Conservation (phyloP, 2,888 invertebrate species). For the Drosophila crucigera region DNA sequence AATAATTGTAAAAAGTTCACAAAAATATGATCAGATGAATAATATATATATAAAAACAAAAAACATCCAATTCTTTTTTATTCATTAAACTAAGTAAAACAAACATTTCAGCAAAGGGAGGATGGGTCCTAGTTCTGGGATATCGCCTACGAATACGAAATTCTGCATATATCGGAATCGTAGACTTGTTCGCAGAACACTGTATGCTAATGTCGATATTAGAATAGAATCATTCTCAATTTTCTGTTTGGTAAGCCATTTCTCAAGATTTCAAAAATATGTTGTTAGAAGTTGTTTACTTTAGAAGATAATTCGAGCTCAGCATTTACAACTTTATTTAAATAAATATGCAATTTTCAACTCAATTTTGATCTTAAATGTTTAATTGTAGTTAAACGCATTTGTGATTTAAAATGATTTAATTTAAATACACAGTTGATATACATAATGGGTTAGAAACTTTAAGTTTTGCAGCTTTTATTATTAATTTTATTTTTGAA, state of each 20-base stretch:
- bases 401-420: neutral
- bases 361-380: neutral
- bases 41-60: constrained; percentile 73
- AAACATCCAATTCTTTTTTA: constrained; percentile 35
- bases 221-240: neutral
- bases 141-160: no score
- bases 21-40: constrained; percentile 81
- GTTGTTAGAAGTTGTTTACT: neutral
- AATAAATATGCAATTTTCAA: neutral
- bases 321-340: neutral
- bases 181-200: neutral
- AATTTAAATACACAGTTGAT: neutral
- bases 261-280: neutral
- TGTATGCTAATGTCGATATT: neutral
- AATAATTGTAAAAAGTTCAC: constrained; percentile 80
- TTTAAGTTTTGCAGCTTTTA: neutral
- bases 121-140: neutral
- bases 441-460: neutral
- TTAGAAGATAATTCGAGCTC: neutral
- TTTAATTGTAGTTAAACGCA: neutral
- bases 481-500: neutral
- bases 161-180: neutral
- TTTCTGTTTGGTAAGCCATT: neutral
- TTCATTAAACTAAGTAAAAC: neutral
- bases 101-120: neutral